phyloP scores from a whole-genome alignment of 2,797 vertebrate species.

The Gorsachius magnificus region DNA sequence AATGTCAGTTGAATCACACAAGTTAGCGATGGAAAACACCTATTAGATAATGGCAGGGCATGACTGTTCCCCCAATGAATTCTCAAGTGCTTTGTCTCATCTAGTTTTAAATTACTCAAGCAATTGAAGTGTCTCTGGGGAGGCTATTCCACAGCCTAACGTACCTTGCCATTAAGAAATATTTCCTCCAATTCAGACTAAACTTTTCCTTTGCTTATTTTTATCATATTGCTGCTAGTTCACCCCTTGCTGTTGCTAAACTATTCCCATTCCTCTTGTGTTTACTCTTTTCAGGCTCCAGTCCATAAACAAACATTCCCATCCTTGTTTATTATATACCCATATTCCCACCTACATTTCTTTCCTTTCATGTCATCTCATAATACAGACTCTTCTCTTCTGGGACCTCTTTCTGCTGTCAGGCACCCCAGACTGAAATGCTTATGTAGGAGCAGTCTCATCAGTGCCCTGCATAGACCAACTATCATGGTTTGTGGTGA shows the following conservation, averaged over 20 bases:
- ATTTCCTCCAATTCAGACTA: conserved; percentile 24
- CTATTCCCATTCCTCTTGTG: neutral
- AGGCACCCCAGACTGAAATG: neutral
- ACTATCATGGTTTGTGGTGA: neutral
- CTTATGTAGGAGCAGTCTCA: neutral
- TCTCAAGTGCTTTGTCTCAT: conserved; percentile 34
- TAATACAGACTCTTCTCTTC: neutral
- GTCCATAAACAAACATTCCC: neutral
- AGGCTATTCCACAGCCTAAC: neutral
- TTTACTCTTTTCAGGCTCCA: neutral
- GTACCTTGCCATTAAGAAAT: conserved; percentile 24
- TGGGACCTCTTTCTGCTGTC: neutral
- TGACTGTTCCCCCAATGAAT: neutral
- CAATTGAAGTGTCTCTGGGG: conserved; percentile 23
- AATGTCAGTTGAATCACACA: neutral
- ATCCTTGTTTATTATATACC: neutral
- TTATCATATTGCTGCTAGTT: neutral
- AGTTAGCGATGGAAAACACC: conserved; percentile 24
- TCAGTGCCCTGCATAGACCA: neutral
- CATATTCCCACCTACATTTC: neutral
- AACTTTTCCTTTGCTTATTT: conserved; percentile 26
- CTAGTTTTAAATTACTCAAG: conserved; percentile 39
- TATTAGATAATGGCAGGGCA: conserved; percentile 40
- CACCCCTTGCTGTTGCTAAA: neutral
- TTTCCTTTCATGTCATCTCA: neutral